Evolutionary conservation across 2,113 vertebrate genomes (phyloP).

Genomic region (Gymnarchus niloticus): DNA sequence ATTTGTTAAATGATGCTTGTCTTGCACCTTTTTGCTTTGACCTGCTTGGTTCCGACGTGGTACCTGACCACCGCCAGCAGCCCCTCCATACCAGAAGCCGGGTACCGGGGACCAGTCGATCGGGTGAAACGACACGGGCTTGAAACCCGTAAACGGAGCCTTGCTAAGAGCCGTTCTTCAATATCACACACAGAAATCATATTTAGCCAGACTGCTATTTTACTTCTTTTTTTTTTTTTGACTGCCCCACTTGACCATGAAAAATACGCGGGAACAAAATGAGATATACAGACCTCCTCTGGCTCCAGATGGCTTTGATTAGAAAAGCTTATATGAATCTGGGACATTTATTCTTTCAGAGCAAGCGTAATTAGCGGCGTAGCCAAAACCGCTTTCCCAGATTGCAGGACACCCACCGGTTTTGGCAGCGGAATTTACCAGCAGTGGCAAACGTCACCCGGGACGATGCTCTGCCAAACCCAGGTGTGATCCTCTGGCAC

Average conservation of each 20-base stretch:
- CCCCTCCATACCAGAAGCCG: too few relatives aligned
- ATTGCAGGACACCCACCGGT: constrained; percentile 11
- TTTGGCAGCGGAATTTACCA: background rate
- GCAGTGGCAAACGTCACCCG: background rate
- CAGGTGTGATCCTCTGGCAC: background rate
- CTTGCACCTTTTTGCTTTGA: background rate
- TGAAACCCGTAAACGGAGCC: background rate
- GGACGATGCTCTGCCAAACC: background rate
- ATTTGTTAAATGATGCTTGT: background rate
- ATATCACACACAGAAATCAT: background rate
- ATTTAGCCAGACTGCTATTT: constrained; percentile 1
- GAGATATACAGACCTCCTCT: constrained; percentile 12
- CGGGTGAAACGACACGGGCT: too few relatives aligned
- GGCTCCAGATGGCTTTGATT: constrained; percentile 39
- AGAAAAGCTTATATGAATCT: constrained; percentile 29
- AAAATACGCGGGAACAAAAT: constrained; percentile 2
- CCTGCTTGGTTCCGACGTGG: background rate
- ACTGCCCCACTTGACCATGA: constrained; percentile 10
- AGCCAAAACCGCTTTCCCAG: constrained; percentile 16
- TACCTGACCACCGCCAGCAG: background rate
- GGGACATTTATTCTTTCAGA: constrained; percentile 35
- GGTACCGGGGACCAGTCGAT: too few relatives aligned
- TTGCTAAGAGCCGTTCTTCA: background rate
- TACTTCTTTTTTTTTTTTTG: background rate
- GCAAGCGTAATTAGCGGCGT: constrained; percentile 28